Evolutionary conservation across 2,888 invertebrate genomes (phyloP).

Genomic region (Priocnemis perturbator): DNA sequence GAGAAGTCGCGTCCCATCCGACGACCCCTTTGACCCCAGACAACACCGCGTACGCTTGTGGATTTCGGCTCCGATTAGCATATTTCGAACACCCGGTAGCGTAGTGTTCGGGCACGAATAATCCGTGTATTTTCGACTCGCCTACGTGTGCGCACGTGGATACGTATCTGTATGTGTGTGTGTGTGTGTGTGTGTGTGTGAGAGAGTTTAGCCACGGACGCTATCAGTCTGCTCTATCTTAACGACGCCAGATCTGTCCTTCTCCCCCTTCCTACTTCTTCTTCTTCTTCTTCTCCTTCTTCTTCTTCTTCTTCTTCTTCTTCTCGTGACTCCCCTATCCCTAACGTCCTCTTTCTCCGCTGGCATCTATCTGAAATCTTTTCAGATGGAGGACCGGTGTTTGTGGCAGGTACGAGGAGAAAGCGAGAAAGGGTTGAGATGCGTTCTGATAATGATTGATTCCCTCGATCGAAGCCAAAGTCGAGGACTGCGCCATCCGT

Average conservation of each 20-base stretch:
- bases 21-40: slow-evolving; percentile 35
- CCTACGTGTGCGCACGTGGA: slow-evolving; percentile 9
- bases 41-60: slow-evolving; percentile 19
- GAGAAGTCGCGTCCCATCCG: neutral
- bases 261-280: slow-evolving; percentile 24
- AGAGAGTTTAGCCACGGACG: slow-evolving; percentile 46
- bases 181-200: slow-evolving; percentile 28
- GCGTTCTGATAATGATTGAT: slow-evolving; percentile 55
- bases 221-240: slow-evolving; percentile 65
- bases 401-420: slow-evolving; percentile 38
- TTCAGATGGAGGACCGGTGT: slow-evolving; percentile 26
- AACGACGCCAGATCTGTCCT: slow-evolving; percentile 64
- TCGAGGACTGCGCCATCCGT: slow-evolving; percentile 5
- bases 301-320: neutral
- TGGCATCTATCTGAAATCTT: slow-evolving; percentile 55
- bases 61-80: slow-evolving; percentile 53
- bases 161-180: slow-evolving; percentile 10
- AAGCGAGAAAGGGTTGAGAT: slow-evolving; percentile 34
- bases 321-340: slow-evolving; percentile 17
- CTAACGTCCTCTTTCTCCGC: slow-evolving; percentile 21
- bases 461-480: slow-evolving; percentile 18
- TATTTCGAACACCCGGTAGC: slow-evolving; percentile 60
- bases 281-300: slow-evolving; percentile 20
- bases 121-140: slow-evolving; percentile 58
- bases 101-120: slow-evolving; percentile 49